These are phyloP conservation scores for Platichthys flesus DNA, from an alignment of 2,113 vertebrate genomes.

Conservation along the genomic window DNA sequence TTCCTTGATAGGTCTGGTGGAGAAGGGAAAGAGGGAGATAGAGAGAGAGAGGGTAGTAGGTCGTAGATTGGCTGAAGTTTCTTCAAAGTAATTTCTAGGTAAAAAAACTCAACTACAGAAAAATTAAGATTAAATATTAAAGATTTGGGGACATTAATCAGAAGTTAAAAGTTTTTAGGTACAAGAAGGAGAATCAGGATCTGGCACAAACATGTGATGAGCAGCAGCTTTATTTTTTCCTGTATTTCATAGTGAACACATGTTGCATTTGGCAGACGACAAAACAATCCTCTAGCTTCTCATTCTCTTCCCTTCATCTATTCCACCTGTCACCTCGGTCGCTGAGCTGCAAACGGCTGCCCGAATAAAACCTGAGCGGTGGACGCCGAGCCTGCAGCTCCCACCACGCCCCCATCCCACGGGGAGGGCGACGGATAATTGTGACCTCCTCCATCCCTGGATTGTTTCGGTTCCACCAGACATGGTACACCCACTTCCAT, in stretches of 20 bases:
- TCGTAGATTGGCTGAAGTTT: too few species aligned
- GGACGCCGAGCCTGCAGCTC: slow-evolving; percentile 33
- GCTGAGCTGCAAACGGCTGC: slow-evolving; percentile 9
- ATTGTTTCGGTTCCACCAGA: slow-evolving; percentile 53
- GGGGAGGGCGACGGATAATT: slow-evolving; percentile 36
- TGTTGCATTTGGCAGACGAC: neutral
- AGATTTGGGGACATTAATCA: too few species aligned
- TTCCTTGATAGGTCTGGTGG: neutral
- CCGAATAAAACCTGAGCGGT: neutral
- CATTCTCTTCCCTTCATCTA: slow-evolving; percentile 7
- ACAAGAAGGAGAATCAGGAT: too few species aligned
- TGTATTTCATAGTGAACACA: slow-evolving; percentile 6
- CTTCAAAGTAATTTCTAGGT: neutral
- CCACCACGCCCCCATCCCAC: slow-evolving; percentile 32
- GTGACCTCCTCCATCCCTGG: slow-evolving; percentile 52
- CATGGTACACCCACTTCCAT: slow-evolving; percentile 70
- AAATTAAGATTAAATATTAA: too few species aligned
- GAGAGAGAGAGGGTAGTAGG: too few species aligned
- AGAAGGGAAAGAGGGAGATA: too few species aligned
- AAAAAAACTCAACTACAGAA: too few species aligned
- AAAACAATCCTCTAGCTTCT: too few species aligned
- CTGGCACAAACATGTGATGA: too few species aligned
- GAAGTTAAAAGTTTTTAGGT: too few species aligned
- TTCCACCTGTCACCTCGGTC: slow-evolving; percentile 40
- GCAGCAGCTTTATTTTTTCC: neutral